A percentile compares a stretch with the other conserved stretches of the same genome.
phyloP scores from a whole-genome alignment of 1,140 invertebrate species.

The Aphaenogaster rudis region DNA sequence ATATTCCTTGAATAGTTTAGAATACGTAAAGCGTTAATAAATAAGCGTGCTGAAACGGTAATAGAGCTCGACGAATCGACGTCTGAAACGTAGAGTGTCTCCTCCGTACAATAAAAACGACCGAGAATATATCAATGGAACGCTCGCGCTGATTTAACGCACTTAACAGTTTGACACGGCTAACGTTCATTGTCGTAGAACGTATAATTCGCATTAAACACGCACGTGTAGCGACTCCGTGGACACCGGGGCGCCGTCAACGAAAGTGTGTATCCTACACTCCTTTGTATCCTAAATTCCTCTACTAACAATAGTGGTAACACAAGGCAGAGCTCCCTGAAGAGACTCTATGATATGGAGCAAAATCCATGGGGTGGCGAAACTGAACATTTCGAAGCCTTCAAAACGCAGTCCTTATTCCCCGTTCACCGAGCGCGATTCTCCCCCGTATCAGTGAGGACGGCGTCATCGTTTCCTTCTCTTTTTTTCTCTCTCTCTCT shows the following conservation, averaged over 20 bases:
- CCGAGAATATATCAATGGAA: constrained; percentile 3
- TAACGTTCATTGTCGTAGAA: constrained; percentile 9
- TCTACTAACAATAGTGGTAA: constrained; percentile 77
- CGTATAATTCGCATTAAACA: constrained; percentile 11
- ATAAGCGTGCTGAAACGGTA: constrained; percentile 45
- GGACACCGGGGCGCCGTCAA: constrained; percentile 18
- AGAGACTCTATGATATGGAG: constrained; percentile 79
- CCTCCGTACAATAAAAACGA: constrained; percentile 25
- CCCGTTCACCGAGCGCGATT: constrained; percentile 47
- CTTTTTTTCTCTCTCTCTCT: constrained; percentile 21
- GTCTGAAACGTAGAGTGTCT: constrained; percentile 3
- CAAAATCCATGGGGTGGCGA: constrained; percentile 73
- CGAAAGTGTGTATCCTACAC: constrained; percentile 55
- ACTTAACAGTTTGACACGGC: constrained; percentile 33
- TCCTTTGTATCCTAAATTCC: constrained; percentile 41
- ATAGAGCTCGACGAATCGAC: constrained; percentile 9
- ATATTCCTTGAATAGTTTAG: constrained; percentile 12
- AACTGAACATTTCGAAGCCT: constrained; percentile 69
- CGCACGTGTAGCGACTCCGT: not conserved
- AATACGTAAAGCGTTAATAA: constrained; percentile 53
- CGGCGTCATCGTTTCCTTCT: constrained; percentile 69
- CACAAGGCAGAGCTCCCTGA: constrained; percentile 74
- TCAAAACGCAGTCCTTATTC: constrained; percentile 61
- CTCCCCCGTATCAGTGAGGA: constrained; percentile 65
- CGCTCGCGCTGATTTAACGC: constrained; percentile 28